Percentiles rank a stretch among this genome's conserved stretches.
phyloP scores from a whole-genome alignment of 30 jellyfish, hydroid and myxozoan species.

The Pseudorhiza aurosa region DNA sequence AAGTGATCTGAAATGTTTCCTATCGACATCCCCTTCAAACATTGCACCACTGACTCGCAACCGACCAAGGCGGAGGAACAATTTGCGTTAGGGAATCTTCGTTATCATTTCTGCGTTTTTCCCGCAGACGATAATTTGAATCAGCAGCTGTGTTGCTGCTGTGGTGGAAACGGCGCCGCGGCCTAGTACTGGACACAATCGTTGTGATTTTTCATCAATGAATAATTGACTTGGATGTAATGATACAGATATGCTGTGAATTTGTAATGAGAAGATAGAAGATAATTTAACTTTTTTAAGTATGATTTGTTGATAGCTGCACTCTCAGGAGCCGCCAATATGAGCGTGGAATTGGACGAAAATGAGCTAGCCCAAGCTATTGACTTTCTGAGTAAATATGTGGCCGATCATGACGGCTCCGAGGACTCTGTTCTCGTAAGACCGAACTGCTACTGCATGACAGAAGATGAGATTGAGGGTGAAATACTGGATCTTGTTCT shows the following conservation, averaged over 20 bases:
- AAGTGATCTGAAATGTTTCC: too few relatives aligned
- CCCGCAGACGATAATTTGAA: neutral
- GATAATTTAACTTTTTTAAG: neutral
- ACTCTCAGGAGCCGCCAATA: neutral
- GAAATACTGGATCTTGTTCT: slow-evolving; percentile 75
- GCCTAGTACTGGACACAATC: neutral
- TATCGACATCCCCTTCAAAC: too few relatives aligned
- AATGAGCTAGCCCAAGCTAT: slow-evolving; percentile 28
- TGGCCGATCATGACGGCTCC: slow-evolving; percentile 45
- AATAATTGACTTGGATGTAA: neutral
- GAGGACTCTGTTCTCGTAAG: slow-evolving; percentile 48
- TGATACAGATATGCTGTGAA: neutral
- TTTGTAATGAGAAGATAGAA: neutral
- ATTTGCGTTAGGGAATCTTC: too few relatives aligned
- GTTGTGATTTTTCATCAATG: neutral
- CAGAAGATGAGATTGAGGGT: slow-evolving; percentile 81
- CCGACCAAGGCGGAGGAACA: too few relatives aligned
- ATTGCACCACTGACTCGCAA: too few relatives aligned
- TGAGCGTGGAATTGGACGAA: slow-evolving; percentile 50
- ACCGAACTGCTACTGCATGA: slow-evolving; percentile 79
- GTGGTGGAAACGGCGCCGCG: slow-evolving; percentile 13
- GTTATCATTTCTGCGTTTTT: neutral
- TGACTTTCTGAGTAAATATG: slow-evolving; percentile 30
- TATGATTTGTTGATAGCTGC: slow-evolving; percentile 2
- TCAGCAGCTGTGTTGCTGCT: neutral